phyloP scores from a whole-genome alignment of 2,113 vertebrate species.

The Gallinago undulata region DNA sequence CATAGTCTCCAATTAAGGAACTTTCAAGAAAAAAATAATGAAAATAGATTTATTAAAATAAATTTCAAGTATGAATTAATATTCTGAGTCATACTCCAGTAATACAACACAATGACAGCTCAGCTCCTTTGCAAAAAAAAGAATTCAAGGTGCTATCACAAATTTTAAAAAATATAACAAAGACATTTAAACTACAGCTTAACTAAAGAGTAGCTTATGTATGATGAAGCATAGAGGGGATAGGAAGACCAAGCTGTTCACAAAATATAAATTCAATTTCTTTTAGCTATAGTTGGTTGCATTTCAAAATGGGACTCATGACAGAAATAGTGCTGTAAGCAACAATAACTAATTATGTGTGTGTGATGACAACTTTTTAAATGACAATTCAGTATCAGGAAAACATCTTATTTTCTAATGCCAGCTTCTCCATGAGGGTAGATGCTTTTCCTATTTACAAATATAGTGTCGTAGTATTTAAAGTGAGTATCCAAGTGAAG shows the following conservation, averaged over 20 bases:
- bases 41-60: neutral
- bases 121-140: neutral
- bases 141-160: neutral
- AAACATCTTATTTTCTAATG: neutral
- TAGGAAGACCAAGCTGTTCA: neutral
- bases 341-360: neutral
- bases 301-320: neutral
- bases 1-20: neutral
- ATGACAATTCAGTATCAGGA: neutral
- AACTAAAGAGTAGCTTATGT: neutral
- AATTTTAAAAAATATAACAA: neutral
- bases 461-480: neutral
- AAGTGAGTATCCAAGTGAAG: neutral
- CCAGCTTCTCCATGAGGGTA: neutral
- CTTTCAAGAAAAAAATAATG: neutral
- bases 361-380: neutral
- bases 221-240: neutral
- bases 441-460: neutral
- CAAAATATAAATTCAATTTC: neutral
- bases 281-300: neutral
- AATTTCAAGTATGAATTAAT: neutral
- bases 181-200: neutral
- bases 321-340: neutral
- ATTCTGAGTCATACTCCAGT: neutral
- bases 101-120: neutral